Conservation (phyloP, 2,797 vertebrate species). For the Malacoctenus gilli region DNA sequence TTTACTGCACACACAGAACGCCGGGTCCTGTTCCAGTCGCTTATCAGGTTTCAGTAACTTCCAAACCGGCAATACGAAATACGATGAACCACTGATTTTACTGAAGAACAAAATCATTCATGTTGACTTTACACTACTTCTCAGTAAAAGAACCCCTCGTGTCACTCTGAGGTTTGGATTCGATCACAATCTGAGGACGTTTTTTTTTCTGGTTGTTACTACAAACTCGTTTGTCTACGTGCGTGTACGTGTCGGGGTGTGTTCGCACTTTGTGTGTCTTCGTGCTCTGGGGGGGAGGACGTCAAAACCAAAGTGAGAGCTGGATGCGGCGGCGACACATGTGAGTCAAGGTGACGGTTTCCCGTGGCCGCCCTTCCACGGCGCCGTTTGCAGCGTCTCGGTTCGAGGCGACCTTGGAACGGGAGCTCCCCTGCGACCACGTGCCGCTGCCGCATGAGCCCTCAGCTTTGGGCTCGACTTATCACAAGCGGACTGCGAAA, state of each 20-base stretch:
- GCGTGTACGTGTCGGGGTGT: constrained; percentile 5
- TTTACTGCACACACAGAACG: no score
- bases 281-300: constrained; percentile 25
- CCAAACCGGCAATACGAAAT: no score
- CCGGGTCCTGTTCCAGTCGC: no score
- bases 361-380: background rate
- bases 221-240: constrained; percentile 14
- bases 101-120: no score
- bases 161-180: no score
- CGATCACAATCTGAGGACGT: no score
- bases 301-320: constrained; percentile 24
- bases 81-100: no score
- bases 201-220: constrained; percentile 3
- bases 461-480: background rate
- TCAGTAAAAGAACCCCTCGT: no score
- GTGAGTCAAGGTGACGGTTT: constrained; percentile 23
- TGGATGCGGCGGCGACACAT: constrained; percentile 23
- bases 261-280: background rate
- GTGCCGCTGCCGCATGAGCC: background rate
- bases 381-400: background rate
- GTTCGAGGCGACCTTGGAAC: background rate
- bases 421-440: constrained; percentile 6
- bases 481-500: background rate
- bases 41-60: no score
- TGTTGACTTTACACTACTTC: no score